phyloP scores from a whole-genome alignment of 2,888 invertebrate genomes.

The Deroplatys truncata region DNA sequence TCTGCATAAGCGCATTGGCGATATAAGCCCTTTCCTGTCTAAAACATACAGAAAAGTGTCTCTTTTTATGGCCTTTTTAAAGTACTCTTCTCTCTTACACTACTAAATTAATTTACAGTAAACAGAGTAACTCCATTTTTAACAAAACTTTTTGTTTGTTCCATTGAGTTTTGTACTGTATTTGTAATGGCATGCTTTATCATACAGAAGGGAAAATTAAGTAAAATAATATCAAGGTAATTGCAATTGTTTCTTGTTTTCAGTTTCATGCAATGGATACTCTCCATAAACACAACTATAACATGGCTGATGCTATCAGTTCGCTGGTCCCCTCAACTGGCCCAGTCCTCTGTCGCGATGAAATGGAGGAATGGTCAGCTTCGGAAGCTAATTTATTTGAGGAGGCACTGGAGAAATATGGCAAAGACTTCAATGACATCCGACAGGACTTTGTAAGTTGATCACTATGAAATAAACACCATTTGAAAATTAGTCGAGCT shows the following conservation, averaged over 20 bases:
- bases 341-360: slow-evolving; percentile 94
- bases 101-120: too few relatives aligned
- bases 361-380: slow-evolving; percentile 99
- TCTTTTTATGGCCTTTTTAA: too few relatives aligned
- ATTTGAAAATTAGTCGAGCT: too few relatives aligned
- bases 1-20: too few relatives aligned
- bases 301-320: slow-evolving; percentile 85
- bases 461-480: slow-evolving; percentile 15
- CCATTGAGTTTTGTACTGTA: too few relatives aligned
- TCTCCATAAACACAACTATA: slow-evolving; percentile 83
- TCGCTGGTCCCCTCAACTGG: slow-evolving; percentile 92
- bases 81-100: too few relatives aligned
- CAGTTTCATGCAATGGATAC: slow-evolving; percentile 99
- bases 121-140: too few relatives aligned
- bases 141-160: too few relatives aligned
- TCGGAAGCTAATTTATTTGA: slow-evolving; percentile 99
- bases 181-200: too few relatives aligned
- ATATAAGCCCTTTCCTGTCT: too few relatives aligned
- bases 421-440: slow-evolving; percentile 98
- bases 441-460: slow-evolving; percentile 91
- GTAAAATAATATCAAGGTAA: not conserved
- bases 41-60: too few relatives aligned
- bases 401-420: slow-evolving; percentile 96
- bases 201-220: too few relatives aligned
- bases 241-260: slow-evolving; percentile 35